Conservation (phyloP, 2,113 vertebrate genomes). For the Sturnus vulgaris region DNA sequence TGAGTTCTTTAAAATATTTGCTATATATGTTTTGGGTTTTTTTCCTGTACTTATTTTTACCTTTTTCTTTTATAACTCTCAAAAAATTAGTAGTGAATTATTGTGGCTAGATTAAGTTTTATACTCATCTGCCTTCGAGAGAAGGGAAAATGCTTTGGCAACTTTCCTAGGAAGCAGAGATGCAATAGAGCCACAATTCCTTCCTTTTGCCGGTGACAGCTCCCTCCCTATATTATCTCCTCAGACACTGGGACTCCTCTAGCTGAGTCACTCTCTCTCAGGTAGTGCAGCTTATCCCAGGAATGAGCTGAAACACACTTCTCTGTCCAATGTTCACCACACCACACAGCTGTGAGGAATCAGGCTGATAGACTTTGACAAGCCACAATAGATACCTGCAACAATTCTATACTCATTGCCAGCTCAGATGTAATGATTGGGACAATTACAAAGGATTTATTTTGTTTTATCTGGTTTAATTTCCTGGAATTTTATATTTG, state of each 20-base stretch:
- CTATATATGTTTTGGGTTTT: neutral
- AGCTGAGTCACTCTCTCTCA: neutral
- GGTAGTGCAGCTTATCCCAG: neutral
- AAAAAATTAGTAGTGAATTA: neutral
- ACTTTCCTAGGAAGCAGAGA: neutral
- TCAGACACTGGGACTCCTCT: neutral
- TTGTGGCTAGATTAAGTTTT: neutral
- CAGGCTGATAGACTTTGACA: neutral
- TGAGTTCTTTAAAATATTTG: neutral
- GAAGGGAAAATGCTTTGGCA: neutral
- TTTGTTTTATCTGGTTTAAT: neutral
- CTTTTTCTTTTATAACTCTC: neutral
- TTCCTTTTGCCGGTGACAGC: neutral
- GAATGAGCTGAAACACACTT: neutral
- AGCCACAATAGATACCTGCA: neutral
- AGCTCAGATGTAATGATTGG: neutral
- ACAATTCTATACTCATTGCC: neutral
- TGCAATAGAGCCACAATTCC: neutral
- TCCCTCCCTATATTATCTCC: neutral
- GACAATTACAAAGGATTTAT: neutral
- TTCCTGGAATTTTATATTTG: neutral
- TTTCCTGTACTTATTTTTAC: neutral
- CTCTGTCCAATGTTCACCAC: neutral
- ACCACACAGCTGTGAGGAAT: neutral
- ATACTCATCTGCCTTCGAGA: neutral